Percentiles rank a stretch among this genome's conserved stretches.
These are phyloP conservation scores for Epinephelus fuscoguttatus DNA, from an alignment of 2,113 vertebrate genomes.

Conservation along the genomic window DNA sequence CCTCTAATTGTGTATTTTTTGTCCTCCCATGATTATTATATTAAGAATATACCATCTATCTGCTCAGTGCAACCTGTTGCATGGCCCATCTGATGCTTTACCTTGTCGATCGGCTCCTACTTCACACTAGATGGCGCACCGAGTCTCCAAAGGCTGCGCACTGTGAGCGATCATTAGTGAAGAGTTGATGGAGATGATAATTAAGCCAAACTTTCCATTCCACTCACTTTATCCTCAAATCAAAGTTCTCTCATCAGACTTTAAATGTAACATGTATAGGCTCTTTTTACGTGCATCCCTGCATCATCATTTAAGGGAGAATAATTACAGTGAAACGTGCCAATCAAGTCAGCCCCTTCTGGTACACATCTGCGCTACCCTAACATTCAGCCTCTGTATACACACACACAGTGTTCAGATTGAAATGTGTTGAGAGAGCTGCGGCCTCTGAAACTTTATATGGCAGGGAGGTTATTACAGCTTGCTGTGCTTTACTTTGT, in stretches of 20 bases:
- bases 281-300: neutral
- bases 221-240: conserved; percentile 18
- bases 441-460: conserved; percentile 16
- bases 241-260: neutral
- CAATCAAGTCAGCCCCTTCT: conserved; percentile 41
- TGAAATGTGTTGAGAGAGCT: conserved; percentile 28
- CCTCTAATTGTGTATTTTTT: neutral
- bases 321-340: conserved; percentile 63
- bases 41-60: neutral
- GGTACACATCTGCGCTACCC: conserved; percentile 22
- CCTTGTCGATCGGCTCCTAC: neutral
- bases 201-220: conserved; percentile 19
- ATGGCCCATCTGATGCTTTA: neutral
- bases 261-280: conserved; percentile 18
- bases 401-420: neutral
- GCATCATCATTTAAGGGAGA: conserved; percentile 41
- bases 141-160: neutral
- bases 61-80: conserved; percentile 50
- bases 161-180: neutral
- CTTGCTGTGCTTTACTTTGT: neutral
- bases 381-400: conserved; percentile 14
- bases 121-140: conserved; percentile 69
- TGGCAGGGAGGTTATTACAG: conserved; percentile 1
- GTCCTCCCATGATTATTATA: neutral
- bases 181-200: neutral